phyloP scores from a whole-genome alignment of 1,140 invertebrate species.

The Ptiloglossa arizonensis region DNA sequence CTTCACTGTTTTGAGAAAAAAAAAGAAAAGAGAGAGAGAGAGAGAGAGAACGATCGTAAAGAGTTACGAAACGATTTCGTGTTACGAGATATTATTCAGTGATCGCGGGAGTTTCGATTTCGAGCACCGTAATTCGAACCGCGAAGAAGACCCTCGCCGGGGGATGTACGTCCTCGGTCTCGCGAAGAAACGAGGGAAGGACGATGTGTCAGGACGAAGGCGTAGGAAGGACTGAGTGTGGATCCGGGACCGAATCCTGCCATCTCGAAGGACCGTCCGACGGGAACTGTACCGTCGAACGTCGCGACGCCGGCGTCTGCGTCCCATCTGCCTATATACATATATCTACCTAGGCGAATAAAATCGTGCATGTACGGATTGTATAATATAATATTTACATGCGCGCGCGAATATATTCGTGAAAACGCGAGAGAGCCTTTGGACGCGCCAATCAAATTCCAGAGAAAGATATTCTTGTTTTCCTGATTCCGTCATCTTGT shows the following conservation, averaged over 20 bases:
- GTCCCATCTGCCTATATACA: slow-evolving; percentile 71
- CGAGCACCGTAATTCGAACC: too few relatives aligned
- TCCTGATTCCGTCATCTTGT: slow-evolving; percentile 19
- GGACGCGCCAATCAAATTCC: slow-evolving; percentile 32
- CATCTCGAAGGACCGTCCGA: slow-evolving; percentile 78
- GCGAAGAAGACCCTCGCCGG: too few relatives aligned
- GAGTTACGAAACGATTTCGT: not conserved
- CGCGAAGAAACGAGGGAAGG: slow-evolving; percentile 35
- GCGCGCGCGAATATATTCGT: slow-evolving; percentile 51
- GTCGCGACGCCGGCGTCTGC: slow-evolving; percentile 79
- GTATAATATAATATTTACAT: slow-evolving; percentile 58
- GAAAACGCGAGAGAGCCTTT: slow-evolving; percentile 37
- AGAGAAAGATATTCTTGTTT: slow-evolving; percentile 34
- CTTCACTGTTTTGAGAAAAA: slow-evolving; percentile 42
- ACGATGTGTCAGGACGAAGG: slow-evolving; percentile 64
- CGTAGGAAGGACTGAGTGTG: slow-evolving; percentile 73
- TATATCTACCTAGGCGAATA: slow-evolving; percentile 35
- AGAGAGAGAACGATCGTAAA: too few relatives aligned
- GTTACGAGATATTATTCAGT: too few relatives aligned
- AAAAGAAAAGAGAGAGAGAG: too few relatives aligned
- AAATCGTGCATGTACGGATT: slow-evolving; percentile 48
- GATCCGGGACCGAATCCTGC: slow-evolving; percentile 69
- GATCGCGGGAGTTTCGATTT: slow-evolving; percentile 7
- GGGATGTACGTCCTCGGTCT: not conserved
- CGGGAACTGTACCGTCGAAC: slow-evolving; percentile 80